A percentile compares a stretch with the other conserved stretches of the same genome.
Conservation (phyloP, 1,140 invertebrate species). For the Artemia franciscana region DNA sequence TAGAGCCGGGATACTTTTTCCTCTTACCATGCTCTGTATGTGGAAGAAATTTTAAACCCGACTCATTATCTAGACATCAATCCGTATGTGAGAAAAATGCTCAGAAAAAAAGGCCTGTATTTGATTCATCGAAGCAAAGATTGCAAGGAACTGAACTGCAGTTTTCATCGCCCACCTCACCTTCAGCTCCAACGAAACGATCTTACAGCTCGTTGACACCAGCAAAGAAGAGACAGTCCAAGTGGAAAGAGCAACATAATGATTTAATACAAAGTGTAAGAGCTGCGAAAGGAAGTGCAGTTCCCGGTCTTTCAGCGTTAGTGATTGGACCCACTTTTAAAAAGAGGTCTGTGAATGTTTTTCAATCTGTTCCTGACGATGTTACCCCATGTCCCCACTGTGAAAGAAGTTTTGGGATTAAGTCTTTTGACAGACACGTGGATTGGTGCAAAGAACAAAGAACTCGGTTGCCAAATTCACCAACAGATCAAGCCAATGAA, state of each 20-base stretch:
- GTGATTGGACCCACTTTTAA: not conserved
- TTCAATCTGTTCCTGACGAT: conserved; percentile 18
- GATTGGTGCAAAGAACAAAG: conserved; percentile 27
- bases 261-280: conserved; percentile 25
- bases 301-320: conserved; percentile 1
- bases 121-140: conserved; percentile 25
- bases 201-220: conserved; percentile 4
- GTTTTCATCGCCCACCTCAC: not conserved
- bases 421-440: conserved; percentile 28
- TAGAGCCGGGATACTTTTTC: not conserved
- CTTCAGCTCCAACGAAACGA: conserved; percentile 2
- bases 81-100: conserved; percentile 22
- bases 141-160: conserved; percentile 3
- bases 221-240: conserved; percentile 9
- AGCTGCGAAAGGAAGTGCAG: conserved; percentile 19
- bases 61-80: conserved; percentile 18
- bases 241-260: conserved; percentile 26
- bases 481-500: conserved; percentile 8
- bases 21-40: conserved; percentile 14
- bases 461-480: conserved; percentile 13
- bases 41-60: conserved; percentile 13
- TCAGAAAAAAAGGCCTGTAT: conserved; percentile 22
- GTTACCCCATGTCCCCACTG: conserved; percentile 13
- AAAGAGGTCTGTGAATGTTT: conserved; percentile 17
- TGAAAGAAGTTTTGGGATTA: conserved; percentile 24